Evolutionary conservation across 2,797 vertebrate genomes (phyloP).

Genomic region (Myiotriccus ornatus): DNA sequence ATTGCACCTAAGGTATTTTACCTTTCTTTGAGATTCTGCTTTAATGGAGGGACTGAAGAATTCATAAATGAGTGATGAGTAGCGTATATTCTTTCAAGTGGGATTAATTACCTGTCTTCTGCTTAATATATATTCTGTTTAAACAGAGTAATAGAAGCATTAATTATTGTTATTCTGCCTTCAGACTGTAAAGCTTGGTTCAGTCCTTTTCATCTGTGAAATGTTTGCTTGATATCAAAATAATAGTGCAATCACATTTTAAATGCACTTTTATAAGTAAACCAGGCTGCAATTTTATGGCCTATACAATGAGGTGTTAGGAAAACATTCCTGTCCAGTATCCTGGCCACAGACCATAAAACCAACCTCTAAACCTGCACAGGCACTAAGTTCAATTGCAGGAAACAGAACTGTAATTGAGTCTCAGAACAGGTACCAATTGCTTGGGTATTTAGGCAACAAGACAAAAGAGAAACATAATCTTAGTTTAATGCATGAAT

Average conservation of each 20-base stretch:
- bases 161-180: slow-evolving; percentile 61
- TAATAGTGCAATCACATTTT: not conserved
- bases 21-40: not conserved
- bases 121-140: slow-evolving; percentile 49
- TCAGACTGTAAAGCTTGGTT: slow-evolving; percentile 15
- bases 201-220: slow-evolving; percentile 22
- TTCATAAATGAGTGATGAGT: slow-evolving; percentile 54
- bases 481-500: not conserved
- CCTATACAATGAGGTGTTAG: not conserved
- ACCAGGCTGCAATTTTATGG: slow-evolving; percentile 18
- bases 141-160: slow-evolving; percentile 50
- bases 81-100: not conserved
- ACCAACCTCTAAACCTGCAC: not conserved
- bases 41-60: slow-evolving; percentile 3
- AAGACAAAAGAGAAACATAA: not conserved
- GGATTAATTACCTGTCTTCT: slow-evolving; percentile 62
- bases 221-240: slow-evolving; percentile 34
- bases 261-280: slow-evolving; percentile 12
- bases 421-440: not conserved
- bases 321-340: not conserved
- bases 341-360: slow-evolving; percentile 6
- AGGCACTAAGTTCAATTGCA: not conserved
- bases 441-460: not conserved
- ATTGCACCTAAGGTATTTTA: not conserved
- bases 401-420: not conserved